Percentiles rank a stretch among this genome's conserved stretches.
Conservation (phyloP, 2,888 invertebrate species). For the Pterobdella sp. region DNA sequence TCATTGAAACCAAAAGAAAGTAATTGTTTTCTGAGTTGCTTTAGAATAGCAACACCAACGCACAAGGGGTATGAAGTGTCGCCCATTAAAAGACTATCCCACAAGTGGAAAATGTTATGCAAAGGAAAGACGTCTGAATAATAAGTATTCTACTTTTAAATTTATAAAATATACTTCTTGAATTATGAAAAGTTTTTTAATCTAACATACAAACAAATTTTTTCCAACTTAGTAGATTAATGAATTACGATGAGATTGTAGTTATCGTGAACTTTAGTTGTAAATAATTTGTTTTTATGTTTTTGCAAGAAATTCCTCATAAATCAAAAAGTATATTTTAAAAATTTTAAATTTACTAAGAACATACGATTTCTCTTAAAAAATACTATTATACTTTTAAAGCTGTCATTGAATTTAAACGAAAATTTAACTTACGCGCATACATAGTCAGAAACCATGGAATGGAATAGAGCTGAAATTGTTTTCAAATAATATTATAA, state of each 20-base stretch:
- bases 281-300: background rate
- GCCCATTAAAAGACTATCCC: slow-evolving; percentile 90
- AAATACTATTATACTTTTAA: no score
- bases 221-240: background rate
- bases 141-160: slow-evolving; percentile 41
- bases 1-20: slow-evolving; percentile 91
- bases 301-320: no score
- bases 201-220: background rate
- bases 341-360: no score
- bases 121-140: slow-evolving; percentile 86
- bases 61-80: slow-evolving; percentile 86
- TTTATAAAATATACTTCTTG: no score
- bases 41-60: slow-evolving; percentile 83
- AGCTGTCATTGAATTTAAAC: no score
- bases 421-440: slow-evolving; percentile 90
- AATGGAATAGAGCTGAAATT: slow-evolving; percentile 73
- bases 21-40: slow-evolving; percentile 61
- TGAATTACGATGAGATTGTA: no score
- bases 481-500: slow-evolving; percentile 1
- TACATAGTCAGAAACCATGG: slow-evolving; percentile 99
- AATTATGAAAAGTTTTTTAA: slow-evolving; percentile 2
- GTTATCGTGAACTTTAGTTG: background rate
- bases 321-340: no score
- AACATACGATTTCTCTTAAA: no score
- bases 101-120: slow-evolving; percentile 90